Evolutionary conservation across 2,113 vertebrate species (phyloP).

Genomic region (Todiramphus saurophagus): DNA sequence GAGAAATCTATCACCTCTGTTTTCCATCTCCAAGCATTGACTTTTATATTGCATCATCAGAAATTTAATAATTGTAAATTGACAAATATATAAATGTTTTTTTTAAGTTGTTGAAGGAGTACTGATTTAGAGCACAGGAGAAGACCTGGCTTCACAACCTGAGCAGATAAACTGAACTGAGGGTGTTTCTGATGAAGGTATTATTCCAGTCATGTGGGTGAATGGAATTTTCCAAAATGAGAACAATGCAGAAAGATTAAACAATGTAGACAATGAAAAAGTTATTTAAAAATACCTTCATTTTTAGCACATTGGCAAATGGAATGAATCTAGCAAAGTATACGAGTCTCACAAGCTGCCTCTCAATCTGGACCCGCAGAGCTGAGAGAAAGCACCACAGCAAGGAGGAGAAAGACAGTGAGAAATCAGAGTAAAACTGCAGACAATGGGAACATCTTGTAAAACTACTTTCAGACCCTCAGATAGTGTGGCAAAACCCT

Average conservation of each 20-base stretch:
- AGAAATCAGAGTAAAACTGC: not conserved
- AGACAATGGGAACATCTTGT: not conserved
- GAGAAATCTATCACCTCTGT: not conserved
- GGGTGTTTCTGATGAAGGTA: not conserved
- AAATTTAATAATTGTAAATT: not conserved
- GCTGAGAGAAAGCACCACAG: conserved; percentile 10
- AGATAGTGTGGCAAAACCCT: not conserved
- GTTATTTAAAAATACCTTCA: not conserved
- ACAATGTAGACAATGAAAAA: conserved; percentile 20
- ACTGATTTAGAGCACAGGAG: not conserved
- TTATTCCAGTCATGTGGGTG: not conserved
- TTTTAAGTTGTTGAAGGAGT: not conserved
- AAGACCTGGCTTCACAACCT: not conserved
- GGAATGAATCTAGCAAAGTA: not conserved
- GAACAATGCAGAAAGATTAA: conserved; percentile 19
- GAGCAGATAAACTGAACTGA: not conserved
- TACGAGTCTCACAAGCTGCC: conserved; percentile 44
- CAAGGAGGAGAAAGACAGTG: not conserved
- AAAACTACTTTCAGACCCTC: not conserved
- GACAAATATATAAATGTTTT: not conserved
- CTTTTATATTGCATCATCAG: not conserved
- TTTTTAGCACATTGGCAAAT: conserved; percentile 28
- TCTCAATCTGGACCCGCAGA: conserved; percentile 62
- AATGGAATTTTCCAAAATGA: conserved; percentile 29
- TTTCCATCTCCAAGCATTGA: not conserved